phyloP scores from a whole-genome alignment of 2,797 vertebrate species.

The Sparidentex hasta region DNA sequence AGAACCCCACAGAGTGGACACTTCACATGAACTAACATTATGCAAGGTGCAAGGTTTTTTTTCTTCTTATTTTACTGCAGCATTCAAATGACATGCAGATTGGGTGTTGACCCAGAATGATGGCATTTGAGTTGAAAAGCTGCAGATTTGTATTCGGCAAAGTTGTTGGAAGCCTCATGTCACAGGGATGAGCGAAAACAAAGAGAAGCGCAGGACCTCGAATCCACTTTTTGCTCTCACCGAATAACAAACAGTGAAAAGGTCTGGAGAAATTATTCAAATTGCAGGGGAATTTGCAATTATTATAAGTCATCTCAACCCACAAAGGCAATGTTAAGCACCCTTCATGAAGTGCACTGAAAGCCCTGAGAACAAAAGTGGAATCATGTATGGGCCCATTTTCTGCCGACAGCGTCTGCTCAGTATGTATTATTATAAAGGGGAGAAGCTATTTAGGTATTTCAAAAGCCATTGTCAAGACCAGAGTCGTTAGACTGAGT shows the following conservation, averaged over 20 bases:
- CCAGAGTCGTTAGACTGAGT: constrained; percentile 36
- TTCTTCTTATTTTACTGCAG: constrained; percentile 4
- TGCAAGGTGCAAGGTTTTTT: constrained; percentile 32
- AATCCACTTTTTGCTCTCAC: constrained; percentile 68
- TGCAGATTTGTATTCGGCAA: constrained; percentile 64
- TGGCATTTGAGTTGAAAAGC: constrained; percentile 68
- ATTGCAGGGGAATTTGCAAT: constrained; percentile 80
- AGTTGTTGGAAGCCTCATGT: constrained; percentile 60
- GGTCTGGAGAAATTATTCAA: constrained; percentile 81
- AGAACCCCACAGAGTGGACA: neutral
- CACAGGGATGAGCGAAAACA: constrained; percentile 68
- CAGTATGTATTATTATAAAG: constrained; percentile 40
- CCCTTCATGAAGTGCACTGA: constrained; percentile 71
- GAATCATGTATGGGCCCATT: constrained; percentile 58
- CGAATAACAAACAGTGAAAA: constrained; percentile 68
- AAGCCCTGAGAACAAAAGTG: constrained; percentile 71
- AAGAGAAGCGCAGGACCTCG: constrained; percentile 61
- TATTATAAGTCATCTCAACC: constrained; percentile 80
- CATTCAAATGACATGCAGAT: constrained; percentile 39
- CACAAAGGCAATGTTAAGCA: constrained; percentile 78
- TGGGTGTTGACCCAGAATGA: constrained; percentile 52
- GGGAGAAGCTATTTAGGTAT: constrained; percentile 49
- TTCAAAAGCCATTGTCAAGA: constrained; percentile 58
- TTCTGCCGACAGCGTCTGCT: constrained; percentile 45
- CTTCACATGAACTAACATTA: constrained; percentile 8